Base-by-base conservation (phyloP, 2,113 vertebrate genomes). In the Dendropsophus ebraccatus region DNA sequence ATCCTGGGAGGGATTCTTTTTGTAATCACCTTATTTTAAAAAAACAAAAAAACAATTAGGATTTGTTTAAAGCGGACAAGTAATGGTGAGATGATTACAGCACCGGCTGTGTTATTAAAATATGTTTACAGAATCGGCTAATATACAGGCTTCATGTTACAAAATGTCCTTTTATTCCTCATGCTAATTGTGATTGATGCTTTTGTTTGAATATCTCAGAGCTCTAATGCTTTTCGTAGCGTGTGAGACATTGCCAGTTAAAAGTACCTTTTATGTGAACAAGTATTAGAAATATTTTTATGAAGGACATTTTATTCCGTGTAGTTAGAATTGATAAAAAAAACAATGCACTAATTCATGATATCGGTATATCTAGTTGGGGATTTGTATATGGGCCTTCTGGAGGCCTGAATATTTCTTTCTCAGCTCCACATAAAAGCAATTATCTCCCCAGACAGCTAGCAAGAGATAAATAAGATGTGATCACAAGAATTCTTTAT, bases 341-440 rank as follows among this genome's bases (percentile, higher is more conserved):
- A 65, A 47, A 85, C 67, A 70, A 41, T 25, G 62, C 65, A 80
- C 47, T 67, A 45, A 56, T 86, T 37, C 62, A 70, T 78, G 45
- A 49, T 84, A 65, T 84, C 16, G 25, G 75, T 70, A 79, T 80
- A 58, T 86, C 62, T 86, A 79, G 76, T 80, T 58, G 23, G 84
- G 84, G 76, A 86, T 69, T 86, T 54, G 76, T 79, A 86, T 79
- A 86, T 72, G 76, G 76, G 49, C 76, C 76, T 86, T 86, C 62
- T 80, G 84, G 49, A 72, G 73, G 62, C 25, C 37, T 54, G 62
- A 72, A 67, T 72, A 85, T 80, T 86, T 80, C 75, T 80, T 56
- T 79, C 79, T 80, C 49, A 47, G 41, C 35, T 56, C 21, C 65
- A 80, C 84, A 86, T 86, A 86, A 86, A 86, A 86, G 77, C 76